Base-by-base conservation (phyloP, 2,888 invertebrate genomes). In the Sipha maydis region DNA sequence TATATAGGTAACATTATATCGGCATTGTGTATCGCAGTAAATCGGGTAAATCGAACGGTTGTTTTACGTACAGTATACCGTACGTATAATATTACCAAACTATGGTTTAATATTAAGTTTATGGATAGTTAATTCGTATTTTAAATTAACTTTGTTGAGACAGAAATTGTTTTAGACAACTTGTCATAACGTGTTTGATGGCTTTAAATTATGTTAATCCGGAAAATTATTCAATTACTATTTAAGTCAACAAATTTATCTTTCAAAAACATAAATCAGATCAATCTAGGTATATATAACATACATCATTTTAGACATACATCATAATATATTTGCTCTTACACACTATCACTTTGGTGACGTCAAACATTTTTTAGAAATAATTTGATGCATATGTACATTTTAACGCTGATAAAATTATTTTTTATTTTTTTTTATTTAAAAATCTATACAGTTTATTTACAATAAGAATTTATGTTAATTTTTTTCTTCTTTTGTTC, bases 121-220 rank as follows among this genome's bases (percentile, higher is more conserved):
- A 34, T 21, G 73, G 34, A 73, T 73, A 61, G 17, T 31, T 31
- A 19, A 31, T 71, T 71, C 3, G 21, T 75, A 21, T 25, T 75
- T 75, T 38, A 41, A 75, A 41, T 38, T 7, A 41, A 41, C 75
- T 19, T 25, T 19, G 38, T 8, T 9, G 38, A 38, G 75, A 1
- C 25, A 25, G 38, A 75, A 38, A 38, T 75, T 38, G 75, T 75
- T 75, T 75, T 17, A 75, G 75, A 75, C 38, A 41, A 41, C 75
- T 38, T 41, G 75, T 75, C 61, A 25, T 21, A 34, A 34, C 21
- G 34, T 34, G 25, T 75, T 25, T 25, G 34, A 38, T 38, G 38
- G 11, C 21, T 25, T 75, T 4, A 38, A 41, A 75, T 75, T 75
- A 75, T 41, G 75, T 75, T 11, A 75, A 41, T 25, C 5, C 8